Evolutionary conservation across 2,797 vertebrate species (phyloP).

Genomic region (Australoheros facetus): DNA sequence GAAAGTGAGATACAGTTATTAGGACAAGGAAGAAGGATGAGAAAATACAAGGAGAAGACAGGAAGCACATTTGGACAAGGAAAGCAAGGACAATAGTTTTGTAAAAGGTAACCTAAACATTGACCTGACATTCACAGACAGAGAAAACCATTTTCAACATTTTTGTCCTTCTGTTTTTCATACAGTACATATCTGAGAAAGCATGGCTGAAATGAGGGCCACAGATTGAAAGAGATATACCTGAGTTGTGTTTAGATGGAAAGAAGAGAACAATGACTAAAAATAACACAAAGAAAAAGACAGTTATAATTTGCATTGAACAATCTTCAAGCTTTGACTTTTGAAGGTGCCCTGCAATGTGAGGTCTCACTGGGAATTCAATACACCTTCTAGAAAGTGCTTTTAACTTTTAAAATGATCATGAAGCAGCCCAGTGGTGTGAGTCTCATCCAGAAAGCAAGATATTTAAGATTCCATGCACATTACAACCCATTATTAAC

Average conservation of each 20-base stretch:
- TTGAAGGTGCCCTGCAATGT: not conserved
- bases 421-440: not conserved
- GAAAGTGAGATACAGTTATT: slow-evolving; percentile 15
- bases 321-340: not conserved
- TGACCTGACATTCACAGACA: slow-evolving; percentile 38
- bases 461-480: too few species aligned
- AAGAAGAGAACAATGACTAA: not conserved
- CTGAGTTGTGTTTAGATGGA: slow-evolving; percentile 78
- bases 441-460: not conserved
- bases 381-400: not conserved
- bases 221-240: slow-evolving; percentile 69
- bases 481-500: not conserved
- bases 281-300: not conserved
- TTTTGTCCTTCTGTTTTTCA: slow-evolving; percentile 26
- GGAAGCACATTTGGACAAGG: slow-evolving; percentile 51
- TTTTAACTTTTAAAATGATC: not conserved
- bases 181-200: slow-evolving; percentile 41
- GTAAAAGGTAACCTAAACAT: slow-evolving; percentile 3
- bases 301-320: not conserved
- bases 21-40: not conserved
- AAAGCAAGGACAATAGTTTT: slow-evolving; percentile 34
- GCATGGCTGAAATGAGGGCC: slow-evolving; percentile 7
- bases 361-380: not conserved
- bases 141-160: slow-evolving; percentile 6
- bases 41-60: slow-evolving; percentile 50